These are phyloP conservation scores for Coracopsis vasa DNA, from an alignment of 2,113 vertebrate species.

Conservation along the genomic window DNA sequence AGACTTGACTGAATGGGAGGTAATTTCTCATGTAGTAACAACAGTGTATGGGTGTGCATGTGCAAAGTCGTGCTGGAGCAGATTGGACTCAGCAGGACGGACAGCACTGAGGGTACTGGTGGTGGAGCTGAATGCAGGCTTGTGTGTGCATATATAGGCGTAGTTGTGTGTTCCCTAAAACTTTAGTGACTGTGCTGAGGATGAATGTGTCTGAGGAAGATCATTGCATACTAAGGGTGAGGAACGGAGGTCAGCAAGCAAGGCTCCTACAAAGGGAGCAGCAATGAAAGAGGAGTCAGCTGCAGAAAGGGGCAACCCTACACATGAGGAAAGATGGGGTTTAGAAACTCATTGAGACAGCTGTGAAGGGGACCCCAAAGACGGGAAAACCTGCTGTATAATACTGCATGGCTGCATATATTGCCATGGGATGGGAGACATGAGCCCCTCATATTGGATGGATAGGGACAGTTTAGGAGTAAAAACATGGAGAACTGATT, in stretches of 20 bases:
- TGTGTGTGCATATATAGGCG: not conserved
- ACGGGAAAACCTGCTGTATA: not conserved
- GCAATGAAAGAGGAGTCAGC: not conserved
- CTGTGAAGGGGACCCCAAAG: not conserved
- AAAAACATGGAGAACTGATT: not conserved
- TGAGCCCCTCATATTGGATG: not conserved
- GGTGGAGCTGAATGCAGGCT: rapidly evolving
- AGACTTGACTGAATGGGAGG: not conserved
- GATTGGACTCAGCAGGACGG: not conserved
- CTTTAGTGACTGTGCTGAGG: not conserved
- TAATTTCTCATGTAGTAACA: not conserved
- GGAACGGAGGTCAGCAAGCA: not conserved
- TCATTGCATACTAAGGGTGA: not conserved
- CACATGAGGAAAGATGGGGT: not conserved
- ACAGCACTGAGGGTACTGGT: not conserved
- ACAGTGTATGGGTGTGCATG: not conserved
- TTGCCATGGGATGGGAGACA: not conserved
- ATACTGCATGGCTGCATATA: not conserved
- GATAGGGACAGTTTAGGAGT: not conserved
- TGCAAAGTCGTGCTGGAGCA: not conserved
- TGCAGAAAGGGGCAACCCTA: not conserved
- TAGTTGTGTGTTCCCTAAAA: not conserved
- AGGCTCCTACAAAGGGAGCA: not conserved
- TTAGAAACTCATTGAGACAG: not conserved
- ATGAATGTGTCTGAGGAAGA: not conserved